Conservation (phyloP, 2,888 invertebrate genomes). For the Ochropleura leucogaster region DNA sequence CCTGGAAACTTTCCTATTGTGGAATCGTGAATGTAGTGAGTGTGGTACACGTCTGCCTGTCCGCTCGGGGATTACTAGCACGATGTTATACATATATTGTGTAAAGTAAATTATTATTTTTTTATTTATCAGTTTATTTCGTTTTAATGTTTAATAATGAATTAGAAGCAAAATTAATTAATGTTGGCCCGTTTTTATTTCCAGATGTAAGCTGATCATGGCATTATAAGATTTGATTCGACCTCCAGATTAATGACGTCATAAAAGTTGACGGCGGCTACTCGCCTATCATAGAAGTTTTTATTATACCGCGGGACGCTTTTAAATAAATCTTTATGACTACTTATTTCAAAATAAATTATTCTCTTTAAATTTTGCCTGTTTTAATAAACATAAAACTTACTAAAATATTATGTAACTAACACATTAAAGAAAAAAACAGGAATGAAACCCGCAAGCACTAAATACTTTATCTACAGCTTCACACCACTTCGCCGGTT, state of each 20-base stretch:
- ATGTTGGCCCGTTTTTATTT: constrained; percentile 5
- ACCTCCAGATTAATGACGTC: constrained; percentile 53
- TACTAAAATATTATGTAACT: not conserved
- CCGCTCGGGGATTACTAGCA: not conserved
- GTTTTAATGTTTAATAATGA: not conserved
- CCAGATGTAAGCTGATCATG: constrained; percentile 29
- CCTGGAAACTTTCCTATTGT: too few species aligned
- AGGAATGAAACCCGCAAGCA: not conserved
- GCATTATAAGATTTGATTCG: constrained; percentile 51
- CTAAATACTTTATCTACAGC: not conserved
- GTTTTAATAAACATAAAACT: not conserved
- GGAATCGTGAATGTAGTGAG: not conserved
- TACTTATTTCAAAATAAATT: constrained; percentile 39
- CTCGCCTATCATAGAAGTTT: constrained; percentile 37
- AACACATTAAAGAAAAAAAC: not conserved
- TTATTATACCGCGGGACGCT: constrained; percentile 34
- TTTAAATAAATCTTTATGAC: constrained; percentile 46
- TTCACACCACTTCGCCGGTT: constrained; percentile 3
- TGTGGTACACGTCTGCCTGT: not conserved
- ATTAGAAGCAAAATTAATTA: not conserved
- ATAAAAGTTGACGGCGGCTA: constrained; percentile 45
- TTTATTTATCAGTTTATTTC: too few species aligned
- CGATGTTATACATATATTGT: not conserved
- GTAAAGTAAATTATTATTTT: not conserved
- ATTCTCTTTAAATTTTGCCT: constrained; percentile 21